phyloP scores from a whole-genome alignment of 2,113 vertebrate species.

The Scophthalmus maximus region DNA sequence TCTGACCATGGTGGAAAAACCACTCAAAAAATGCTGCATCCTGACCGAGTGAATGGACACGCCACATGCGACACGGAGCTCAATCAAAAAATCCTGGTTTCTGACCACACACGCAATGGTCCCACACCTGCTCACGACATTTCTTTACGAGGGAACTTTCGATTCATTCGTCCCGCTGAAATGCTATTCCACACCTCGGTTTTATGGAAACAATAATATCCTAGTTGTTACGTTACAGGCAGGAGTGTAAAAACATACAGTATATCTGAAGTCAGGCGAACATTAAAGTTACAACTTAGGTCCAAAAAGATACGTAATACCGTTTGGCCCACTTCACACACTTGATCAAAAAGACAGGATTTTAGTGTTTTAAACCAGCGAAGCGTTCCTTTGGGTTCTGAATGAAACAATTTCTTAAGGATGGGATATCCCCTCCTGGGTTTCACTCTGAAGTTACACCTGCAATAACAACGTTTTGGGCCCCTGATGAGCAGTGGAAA shows the following conservation, averaged over 20 bases:
- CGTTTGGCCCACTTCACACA: conserved; percentile 38
- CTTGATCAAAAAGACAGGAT: conserved; percentile 33
- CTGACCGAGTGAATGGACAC: conserved; percentile 41
- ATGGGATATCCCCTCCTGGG: conserved; percentile 1
- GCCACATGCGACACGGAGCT: conserved; percentile 54
- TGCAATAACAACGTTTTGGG: background rate
- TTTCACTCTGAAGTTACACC: background rate
- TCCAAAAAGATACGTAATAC: conserved; percentile 37
- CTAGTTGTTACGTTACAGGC: conserved; percentile 52
- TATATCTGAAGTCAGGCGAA: conserved; percentile 56
- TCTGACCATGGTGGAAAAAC: conserved; percentile 60
- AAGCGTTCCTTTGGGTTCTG: conserved; percentile 6
- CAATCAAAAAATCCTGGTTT: conserved; percentile 46
- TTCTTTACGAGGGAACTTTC: conserved; percentile 46
- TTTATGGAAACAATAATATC: conserved; percentile 73
- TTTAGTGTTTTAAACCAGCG: conserved; percentile 41
- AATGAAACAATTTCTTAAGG: conserved; percentile 14
- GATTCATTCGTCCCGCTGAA: conserved; percentile 58
- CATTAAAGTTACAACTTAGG: conserved; percentile 41
- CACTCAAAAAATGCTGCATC: conserved; percentile 44
- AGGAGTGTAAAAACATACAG: conserved; percentile 38
- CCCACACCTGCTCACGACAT: conserved; percentile 66
- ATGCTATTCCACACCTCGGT: conserved; percentile 59
- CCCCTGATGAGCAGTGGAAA: background rate
- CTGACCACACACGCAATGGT: conserved; percentile 38